phyloP scores from a whole-genome alignment of 2,888 invertebrate genomes.

The Rosalia funebris region DNA sequence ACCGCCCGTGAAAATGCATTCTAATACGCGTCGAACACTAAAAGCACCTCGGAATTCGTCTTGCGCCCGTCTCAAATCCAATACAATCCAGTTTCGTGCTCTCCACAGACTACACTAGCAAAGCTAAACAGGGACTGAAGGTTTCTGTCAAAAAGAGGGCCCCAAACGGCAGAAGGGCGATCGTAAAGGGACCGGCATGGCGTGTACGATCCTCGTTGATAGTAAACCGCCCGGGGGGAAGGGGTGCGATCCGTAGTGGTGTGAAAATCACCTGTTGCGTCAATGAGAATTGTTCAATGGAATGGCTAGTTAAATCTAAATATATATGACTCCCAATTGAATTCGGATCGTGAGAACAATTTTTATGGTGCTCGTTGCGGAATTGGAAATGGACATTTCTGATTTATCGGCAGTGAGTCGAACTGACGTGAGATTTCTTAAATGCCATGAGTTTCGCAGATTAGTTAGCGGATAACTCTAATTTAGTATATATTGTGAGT shows the following conservation, averaged over 20 bases:
- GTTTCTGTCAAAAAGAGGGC: conserved; percentile 34
- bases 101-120: conserved; percentile 27
- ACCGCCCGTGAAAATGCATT: not conserved
- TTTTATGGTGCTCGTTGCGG: not conserved
- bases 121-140: conserved; percentile 32
- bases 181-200: conserved; percentile 25
- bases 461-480: too few relatives aligned
- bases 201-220: conserved; percentile 31
- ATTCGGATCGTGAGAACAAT: not conserved
- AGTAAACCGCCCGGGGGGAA: conserved; percentile 29
- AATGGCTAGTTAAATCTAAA: conserved; percentile 16
- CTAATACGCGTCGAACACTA: not conserved
- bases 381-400: not conserved
- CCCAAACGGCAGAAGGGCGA: conserved; percentile 27
- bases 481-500: too few relatives aligned
- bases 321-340: conserved; percentile 7
- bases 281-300: conserved; percentile 26
- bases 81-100: conserved; percentile 10
- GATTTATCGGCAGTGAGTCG: not conserved
- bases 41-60: not conserved
- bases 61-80: not conserved
- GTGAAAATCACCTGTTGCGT: conserved; percentile 38
- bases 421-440: not conserved
- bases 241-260: conserved; percentile 23
- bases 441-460: too few relatives aligned